Evolutionary conservation across 2,888 invertebrate genomes (phyloP).

Genomic region (Ditula angustiorana): DNA sequence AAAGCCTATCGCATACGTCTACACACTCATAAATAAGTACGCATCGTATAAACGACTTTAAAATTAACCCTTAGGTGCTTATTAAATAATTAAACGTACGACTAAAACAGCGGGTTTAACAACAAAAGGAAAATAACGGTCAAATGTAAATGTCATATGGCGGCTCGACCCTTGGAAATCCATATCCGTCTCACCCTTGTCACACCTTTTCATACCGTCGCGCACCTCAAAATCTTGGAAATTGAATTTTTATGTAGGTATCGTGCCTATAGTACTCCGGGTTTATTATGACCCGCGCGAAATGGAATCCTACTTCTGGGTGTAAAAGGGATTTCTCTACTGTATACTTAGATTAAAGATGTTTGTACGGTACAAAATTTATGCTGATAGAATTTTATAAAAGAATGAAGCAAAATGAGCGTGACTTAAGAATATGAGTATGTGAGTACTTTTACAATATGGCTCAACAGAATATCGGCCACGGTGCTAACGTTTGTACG

Average conservation of each 20-base stretch:
- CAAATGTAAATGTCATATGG: slow-evolving; percentile 38
- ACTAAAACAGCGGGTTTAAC: slow-evolving; percentile 20
- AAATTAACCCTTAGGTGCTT: background rate
- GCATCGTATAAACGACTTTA: background rate
- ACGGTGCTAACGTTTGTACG: background rate
- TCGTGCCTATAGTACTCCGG: slow-evolving; percentile 17
- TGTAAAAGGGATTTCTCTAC: slow-evolving; percentile 32
- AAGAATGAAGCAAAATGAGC: slow-evolving; percentile 4
- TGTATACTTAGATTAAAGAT: slow-evolving; percentile 35
- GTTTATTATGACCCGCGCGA: slow-evolving; percentile 22
- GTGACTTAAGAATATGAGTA: background rate
- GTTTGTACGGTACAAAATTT: slow-evolving; percentile 12
- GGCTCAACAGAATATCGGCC: background rate
- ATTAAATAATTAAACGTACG: slow-evolving; percentile 10
- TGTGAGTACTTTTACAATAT: background rate
- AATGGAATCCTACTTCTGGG: slow-evolving; percentile 36
- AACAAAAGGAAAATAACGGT: slow-evolving; percentile 34
- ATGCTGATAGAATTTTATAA: slow-evolving; percentile 19
- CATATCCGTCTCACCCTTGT: slow-evolving; percentile 34
- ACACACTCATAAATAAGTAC: background rate
- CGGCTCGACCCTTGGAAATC: slow-evolving; percentile 30
- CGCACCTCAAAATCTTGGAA: slow-evolving; percentile 38
- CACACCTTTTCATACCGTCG: slow-evolving; percentile 34
- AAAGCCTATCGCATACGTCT: background rate
- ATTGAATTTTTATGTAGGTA: slow-evolving; percentile 37